A percentile compares a stretch with the other conserved stretches of the same genome.
phyloP scores from a whole-genome alignment of 2,113 vertebrate species.

The Silurus meridionalis region DNA sequence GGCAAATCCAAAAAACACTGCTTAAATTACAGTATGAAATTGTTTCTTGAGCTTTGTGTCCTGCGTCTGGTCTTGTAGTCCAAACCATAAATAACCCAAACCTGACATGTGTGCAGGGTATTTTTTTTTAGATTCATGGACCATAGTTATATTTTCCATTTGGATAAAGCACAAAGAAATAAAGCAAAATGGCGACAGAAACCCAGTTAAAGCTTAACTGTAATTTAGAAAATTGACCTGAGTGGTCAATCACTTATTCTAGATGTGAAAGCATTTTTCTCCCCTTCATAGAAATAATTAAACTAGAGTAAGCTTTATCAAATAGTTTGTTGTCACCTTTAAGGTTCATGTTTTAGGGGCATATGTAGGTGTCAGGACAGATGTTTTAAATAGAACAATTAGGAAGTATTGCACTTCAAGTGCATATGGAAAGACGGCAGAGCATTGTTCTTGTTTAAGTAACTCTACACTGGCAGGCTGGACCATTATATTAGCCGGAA shows the following conservation, averaged over 20 bases:
- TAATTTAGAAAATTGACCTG: not conserved
- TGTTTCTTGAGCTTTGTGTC: not conserved
- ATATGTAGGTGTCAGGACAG: not conserved
- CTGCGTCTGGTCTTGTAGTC: not conserved
- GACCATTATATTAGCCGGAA: not conserved
- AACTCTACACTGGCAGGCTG: not conserved
- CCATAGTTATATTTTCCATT: not conserved
- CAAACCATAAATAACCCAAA: not conserved
- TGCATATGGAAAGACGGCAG: not conserved
- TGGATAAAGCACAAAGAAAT: not conserved
- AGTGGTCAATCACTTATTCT: not conserved
- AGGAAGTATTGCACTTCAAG: slow-evolving; percentile 3
- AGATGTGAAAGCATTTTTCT: not conserved
- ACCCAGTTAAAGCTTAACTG: not conserved
- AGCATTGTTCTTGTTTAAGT: not conserved
- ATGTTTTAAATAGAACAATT: slow-evolving; percentile 13
- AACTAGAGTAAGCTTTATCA: not conserved
- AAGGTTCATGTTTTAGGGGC: not conserved
- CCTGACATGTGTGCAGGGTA: not conserved
- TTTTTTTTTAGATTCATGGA: not conserved
- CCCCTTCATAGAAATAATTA: not conserved
- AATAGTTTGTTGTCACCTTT: not conserved
- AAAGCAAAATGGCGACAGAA: not conserved
- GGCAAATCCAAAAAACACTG: not conserved
- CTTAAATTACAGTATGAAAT: not conserved